Evolutionary conservation across 2,888 invertebrate genomes (phyloP).

Genomic region (Campaea margaritaria): DNA sequence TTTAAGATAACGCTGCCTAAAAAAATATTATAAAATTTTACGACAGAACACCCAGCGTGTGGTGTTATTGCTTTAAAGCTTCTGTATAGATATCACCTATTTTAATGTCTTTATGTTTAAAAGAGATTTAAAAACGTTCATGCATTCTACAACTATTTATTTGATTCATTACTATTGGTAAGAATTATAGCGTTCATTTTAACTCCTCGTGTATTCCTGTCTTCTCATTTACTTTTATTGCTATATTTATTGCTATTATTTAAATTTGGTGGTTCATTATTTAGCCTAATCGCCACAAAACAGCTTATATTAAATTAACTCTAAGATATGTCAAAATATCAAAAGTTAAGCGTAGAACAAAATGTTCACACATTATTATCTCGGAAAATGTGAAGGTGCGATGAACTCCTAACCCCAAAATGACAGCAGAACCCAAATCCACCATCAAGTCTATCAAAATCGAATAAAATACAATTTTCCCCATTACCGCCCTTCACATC

Average conservation of each 20-base stretch:
- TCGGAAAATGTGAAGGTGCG: conserved; percentile 42
- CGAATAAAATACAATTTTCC: conserved; percentile 84
- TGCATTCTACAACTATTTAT: no score
- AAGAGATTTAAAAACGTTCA: no score
- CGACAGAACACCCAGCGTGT: conserved; percentile 61
- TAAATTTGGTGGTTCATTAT: no score
- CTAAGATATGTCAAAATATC: background rate
- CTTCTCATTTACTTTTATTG: no score
- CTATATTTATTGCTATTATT: no score
- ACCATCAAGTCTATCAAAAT: conserved; percentile 82
- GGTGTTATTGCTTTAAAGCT: conserved; percentile 33
- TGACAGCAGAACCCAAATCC: conserved; percentile 76
- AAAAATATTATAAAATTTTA: conserved; percentile 66
- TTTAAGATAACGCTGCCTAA: conserved; percentile 63
- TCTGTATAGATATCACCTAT: conserved; percentile 39
- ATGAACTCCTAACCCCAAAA: conserved; percentile 58
- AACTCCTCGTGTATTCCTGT: no score
- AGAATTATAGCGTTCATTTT: no score
- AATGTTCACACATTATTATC: conserved; percentile 3
- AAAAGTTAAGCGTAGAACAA: no score
- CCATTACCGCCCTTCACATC: conserved; percentile 83
- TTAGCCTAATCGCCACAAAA: no score
- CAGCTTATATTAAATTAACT: no score
- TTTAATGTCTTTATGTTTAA: background rate
- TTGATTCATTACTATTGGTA: no score